Percentiles rank a stretch among this genome's conserved stretches.
These are phyloP conservation scores for Colinus virginianus DNA, from an alignment of 2,113 vertebrate species.

Conservation along the genomic window DNA sequence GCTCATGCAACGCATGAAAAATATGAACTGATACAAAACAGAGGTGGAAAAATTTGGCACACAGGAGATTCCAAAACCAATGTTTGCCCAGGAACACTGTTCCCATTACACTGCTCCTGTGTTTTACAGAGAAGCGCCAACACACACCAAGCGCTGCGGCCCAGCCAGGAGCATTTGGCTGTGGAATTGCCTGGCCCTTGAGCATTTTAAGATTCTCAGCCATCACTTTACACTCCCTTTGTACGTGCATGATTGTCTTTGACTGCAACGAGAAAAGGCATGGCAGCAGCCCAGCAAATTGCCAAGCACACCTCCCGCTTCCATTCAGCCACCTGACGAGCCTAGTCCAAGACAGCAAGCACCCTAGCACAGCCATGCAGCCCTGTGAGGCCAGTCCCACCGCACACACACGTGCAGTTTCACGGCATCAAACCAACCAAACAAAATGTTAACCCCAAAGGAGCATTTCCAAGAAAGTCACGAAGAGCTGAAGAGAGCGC, in stretches of 20 bases:
- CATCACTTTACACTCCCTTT: neutral
- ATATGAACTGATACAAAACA: neutral
- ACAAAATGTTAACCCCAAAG: neutral
- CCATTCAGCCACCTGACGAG: neutral
- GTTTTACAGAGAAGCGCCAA: neutral
- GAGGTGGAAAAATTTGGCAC: conserved; percentile 18
- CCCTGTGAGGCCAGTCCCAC: neutral
- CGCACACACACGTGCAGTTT: rapidly evolving
- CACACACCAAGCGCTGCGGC: neutral
- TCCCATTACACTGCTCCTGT: neutral
- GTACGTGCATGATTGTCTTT: neutral
- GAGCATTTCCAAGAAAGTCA: conserved; percentile 15
- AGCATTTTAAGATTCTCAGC: conserved; percentile 4
- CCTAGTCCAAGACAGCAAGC: neutral
- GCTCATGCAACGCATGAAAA: conserved; percentile 27
- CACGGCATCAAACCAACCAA: neutral
- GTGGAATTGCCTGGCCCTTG: neutral
- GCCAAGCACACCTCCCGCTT: neutral
- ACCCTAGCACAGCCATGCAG: neutral
- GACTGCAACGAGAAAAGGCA: neutral
- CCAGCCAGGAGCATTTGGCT: neutral
- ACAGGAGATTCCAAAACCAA: conserved; percentile 2
- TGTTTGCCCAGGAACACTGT: neutral
- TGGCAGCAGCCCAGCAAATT: neutral
- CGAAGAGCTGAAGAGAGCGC: conserved; percentile 19